Percentiles rank a stretch among this genome's conserved stretches.
Conservation (phyloP, 2,797 vertebrate species). For the Cirrhinus mrigala region DNA sequence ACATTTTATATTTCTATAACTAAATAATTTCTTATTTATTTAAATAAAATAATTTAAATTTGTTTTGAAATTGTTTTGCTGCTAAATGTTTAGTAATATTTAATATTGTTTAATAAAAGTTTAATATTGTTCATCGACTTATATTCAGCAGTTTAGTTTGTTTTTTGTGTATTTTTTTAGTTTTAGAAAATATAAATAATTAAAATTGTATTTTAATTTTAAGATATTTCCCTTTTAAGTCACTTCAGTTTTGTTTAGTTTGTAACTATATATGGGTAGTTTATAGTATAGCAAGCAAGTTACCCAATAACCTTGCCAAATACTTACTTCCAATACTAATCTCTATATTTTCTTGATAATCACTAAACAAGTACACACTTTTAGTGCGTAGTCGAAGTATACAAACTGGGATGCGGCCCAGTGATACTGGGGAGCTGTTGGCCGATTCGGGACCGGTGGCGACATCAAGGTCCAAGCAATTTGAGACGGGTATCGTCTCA, state of each 20-base stretch:
- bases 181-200: neutral
- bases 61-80: no score
- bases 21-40: neutral
- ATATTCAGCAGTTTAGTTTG: neutral
- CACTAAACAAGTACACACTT: neutral
- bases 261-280: neutral
- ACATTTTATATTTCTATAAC: no score
- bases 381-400: neutral
- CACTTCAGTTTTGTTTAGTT: neutral
- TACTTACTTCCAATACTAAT: neutral
- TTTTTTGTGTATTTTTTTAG: neutral
- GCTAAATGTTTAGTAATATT: no score
- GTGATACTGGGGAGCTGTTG: constrained; percentile 2
- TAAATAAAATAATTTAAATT: neutral
- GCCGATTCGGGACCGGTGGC: neutral
- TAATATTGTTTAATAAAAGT: no score
- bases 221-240: neutral
- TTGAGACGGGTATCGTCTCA: neutral
- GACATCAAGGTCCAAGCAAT: neutral
- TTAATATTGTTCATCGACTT: no score
- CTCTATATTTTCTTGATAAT: neutral
- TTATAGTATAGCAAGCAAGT: neutral
- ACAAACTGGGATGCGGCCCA: constrained; percentile 2
- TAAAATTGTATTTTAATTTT: no score
- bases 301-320: neutral